A percentile compares a stretch with the other conserved stretches of the same genome.
Conservation (phyloP, 2,797 vertebrate species). For the Leuciscus waleckii region DNA sequence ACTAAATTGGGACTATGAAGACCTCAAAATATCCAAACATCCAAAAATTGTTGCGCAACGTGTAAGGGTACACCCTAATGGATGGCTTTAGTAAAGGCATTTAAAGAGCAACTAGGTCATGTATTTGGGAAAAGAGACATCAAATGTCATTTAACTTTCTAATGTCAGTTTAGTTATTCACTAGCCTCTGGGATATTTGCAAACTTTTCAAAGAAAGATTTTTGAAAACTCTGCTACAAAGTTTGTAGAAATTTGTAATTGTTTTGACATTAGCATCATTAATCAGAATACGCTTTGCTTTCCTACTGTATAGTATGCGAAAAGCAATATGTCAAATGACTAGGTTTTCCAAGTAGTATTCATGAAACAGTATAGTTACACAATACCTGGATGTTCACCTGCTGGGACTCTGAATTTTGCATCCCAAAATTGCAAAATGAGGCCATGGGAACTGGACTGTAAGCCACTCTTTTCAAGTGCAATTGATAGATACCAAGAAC, state of each 20-base stretch:
- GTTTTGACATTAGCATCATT: background rate
- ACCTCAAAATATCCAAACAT: constrained; percentile 18
- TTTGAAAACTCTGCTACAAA: background rate
- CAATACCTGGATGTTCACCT: constrained; percentile 29
- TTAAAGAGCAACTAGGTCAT: background rate
- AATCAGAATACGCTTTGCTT: background rate
- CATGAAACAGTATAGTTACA: background rate
- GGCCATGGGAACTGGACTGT: background rate
- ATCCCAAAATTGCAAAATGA: background rate
- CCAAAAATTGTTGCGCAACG: constrained; percentile 48
- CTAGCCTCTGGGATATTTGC: background rate
- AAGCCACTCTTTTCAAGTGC: constrained; percentile 4
- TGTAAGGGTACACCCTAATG: constrained; percentile 45
- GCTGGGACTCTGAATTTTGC: constrained; percentile 6
- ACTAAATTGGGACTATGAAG: background rate
- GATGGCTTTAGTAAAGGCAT: background rate
- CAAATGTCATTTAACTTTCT: background rate
- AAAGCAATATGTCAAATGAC: background rate
- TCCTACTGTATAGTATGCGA: background rate
- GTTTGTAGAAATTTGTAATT: background rate
- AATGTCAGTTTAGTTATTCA: background rate
- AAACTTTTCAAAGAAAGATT: background rate
- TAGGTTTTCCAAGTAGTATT: constrained; percentile 2
- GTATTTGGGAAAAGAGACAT: background rate
- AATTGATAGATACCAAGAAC: background rate